Evolutionary conservation across 30 jellyfish, hydroid and myxozoan genomes (phyloP).

Genomic region (Hydractinia echinata): DNA sequence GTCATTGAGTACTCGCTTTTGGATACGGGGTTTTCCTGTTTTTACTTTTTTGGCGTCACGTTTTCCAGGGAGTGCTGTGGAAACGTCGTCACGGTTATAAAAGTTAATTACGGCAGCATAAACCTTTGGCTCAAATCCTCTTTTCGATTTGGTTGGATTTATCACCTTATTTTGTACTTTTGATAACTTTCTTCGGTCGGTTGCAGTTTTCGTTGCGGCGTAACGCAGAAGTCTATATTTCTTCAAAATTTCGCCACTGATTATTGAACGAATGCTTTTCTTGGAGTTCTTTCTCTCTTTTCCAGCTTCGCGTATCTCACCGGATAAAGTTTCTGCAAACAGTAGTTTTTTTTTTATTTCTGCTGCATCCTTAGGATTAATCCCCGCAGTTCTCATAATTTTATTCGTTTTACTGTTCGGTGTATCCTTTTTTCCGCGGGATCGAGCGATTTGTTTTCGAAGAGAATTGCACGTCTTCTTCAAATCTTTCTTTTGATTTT

Average conservation of each 20-base stretch:
- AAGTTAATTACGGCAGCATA: background rate
- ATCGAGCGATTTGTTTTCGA: too few relatives aligned
- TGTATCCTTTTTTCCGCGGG: too few relatives aligned
- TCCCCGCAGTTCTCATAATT: too few relatives aligned
- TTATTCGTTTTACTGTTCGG: too few relatives aligned
- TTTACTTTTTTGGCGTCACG: background rate
- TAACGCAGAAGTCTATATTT: too few relatives aligned
- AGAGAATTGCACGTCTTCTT: too few relatives aligned
- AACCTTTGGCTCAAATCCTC: slow-evolving; percentile 3
- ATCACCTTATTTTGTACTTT: background rate
- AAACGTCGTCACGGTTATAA: slow-evolving; percentile 11
- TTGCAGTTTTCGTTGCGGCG: background rate
- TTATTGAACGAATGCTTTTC: background rate
- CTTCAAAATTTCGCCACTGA: background rate
- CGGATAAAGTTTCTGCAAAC: background rate
- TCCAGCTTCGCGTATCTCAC: background rate
- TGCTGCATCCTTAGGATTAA: too few relatives aligned
- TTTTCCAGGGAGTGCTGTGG: background rate
- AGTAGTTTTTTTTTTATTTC: background rate
- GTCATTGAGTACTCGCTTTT: too few relatives aligned
- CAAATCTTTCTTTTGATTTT: too few relatives aligned
- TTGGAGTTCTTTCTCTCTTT: background rate
- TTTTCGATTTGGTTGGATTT: background rate
- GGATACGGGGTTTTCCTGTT: background rate
- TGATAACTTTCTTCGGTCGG: background rate